Evolutionary conservation across 53 echinoderm and acorn worm species (phyloP).

Genomic region (Stichopus horrens): DNA sequence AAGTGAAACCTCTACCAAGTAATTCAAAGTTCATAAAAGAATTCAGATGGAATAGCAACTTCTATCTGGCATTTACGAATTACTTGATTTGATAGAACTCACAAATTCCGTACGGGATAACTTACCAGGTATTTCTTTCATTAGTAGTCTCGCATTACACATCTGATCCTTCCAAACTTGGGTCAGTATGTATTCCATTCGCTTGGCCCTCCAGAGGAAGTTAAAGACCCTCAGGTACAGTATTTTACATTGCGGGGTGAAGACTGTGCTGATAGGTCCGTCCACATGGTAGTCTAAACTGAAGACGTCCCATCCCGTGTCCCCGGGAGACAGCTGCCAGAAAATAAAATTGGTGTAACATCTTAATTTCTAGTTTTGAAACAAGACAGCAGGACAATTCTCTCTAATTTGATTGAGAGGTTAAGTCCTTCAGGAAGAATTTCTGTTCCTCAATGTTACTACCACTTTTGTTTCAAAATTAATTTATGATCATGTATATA

Average conservation of each 20-base stretch:
- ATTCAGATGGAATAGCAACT: not conserved
- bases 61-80: not conserved
- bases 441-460: not conserved
- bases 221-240: slow-evolving; percentile 94
- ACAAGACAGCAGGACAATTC: not conserved
- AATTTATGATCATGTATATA: not conserved
- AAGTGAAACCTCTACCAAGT: not conserved
- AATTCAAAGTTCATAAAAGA: not conserved
- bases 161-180: slow-evolving; percentile 90
- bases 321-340: slow-evolving; percentile 84
- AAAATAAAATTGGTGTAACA: not conserved
- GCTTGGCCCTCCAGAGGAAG: slow-evolving; percentile 97
- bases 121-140: slow-evolving; percentile 75
- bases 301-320: slow-evolving; percentile 98
- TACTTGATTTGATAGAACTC: not conserved
- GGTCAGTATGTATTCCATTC: slow-evolving; percentile 94
- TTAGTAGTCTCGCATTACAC: slow-evolving; percentile 68
- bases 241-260: slow-evolving; percentile 85
- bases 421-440: not conserved
- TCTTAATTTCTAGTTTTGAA: not conserved
- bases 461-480: not conserved
- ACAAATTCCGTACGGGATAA: not conserved
- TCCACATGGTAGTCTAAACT: slow-evolving; percentile 97
- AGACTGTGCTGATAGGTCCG: slow-evolving; percentile 96
- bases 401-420: not conserved